phyloP scores from a whole-genome alignment of 1,140 invertebrate species.

The Apis dorsata region DNA sequence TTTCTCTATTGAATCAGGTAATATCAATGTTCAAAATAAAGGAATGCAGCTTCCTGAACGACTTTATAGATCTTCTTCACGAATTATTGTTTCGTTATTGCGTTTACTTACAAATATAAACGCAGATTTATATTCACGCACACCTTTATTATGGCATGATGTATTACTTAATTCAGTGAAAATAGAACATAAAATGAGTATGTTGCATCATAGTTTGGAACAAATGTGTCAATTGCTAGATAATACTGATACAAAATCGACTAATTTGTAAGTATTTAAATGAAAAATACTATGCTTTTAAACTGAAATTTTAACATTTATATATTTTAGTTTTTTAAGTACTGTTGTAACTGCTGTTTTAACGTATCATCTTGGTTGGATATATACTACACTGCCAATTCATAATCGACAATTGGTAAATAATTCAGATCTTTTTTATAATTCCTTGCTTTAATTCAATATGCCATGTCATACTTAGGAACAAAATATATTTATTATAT shows the following conservation, averaged over 20 bases:
- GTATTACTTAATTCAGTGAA: constrained; percentile 72
- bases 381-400: constrained; percentile 84
- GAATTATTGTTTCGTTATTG: constrained; percentile 69
- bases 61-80: constrained; percentile 68
- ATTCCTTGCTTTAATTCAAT: neutral
- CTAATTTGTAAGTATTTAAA: constrained; percentile 74
- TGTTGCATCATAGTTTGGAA: constrained; percentile 69
- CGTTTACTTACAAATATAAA: constrained; percentile 67
- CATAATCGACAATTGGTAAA: constrained; percentile 71
- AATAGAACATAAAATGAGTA: constrained; percentile 59
- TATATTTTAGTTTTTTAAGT: constrained; percentile 90
- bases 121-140: constrained; percentile 10
- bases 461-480: too few species aligned
- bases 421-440: neutral
- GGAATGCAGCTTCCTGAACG: constrained; percentile 62
- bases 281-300: neutral
- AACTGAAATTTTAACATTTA: neutral
- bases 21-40: constrained; percentile 55
- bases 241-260: constrained; percentile 75
- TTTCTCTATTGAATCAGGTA: constrained; percentile 73
- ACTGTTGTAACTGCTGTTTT: constrained; percentile 92
- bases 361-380: constrained; percentile 95
- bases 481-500: neutral
- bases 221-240: constrained; percentile 76
- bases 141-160: constrained; percentile 76